These are phyloP conservation scores for Myopa tessellatipennis DNA, from an alignment of 2,888 invertebrate genomes.

Conservation along the genomic window DNA sequence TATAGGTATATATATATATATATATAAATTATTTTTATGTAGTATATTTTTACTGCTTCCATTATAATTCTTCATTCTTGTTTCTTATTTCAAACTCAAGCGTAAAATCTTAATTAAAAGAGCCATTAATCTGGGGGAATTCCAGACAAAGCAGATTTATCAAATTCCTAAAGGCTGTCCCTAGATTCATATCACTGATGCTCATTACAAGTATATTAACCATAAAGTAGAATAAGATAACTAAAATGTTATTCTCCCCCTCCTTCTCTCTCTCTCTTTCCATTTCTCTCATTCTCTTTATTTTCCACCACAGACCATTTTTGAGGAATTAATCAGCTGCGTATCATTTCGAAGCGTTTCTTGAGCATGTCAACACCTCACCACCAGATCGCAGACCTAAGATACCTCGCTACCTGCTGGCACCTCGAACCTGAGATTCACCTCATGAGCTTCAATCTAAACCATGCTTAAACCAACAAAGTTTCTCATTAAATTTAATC, in stretches of 20 bases:
- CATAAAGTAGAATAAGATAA: not conserved
- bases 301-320: too few species aligned
- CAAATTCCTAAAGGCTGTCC: not conserved
- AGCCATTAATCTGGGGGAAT: not conserved
- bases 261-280: too few species aligned
- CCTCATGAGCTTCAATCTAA: not conserved
- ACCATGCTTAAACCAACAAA: constrained; percentile 2
- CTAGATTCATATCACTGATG: constrained; percentile 19
- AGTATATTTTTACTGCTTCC: too few species aligned
- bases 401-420: constrained; percentile 18
- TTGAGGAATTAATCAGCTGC: constrained; percentile 8
- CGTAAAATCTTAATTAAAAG: not conserved
- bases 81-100: not conserved
- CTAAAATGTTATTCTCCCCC: not conserved
- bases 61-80: too few species aligned
- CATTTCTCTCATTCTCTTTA: too few species aligned
- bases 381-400: too few species aligned
- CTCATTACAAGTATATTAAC: constrained; percentile 28
- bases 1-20: too few species aligned
- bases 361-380: not conserved
- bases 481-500: constrained; percentile 29
- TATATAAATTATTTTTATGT: too few species aligned
- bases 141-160: not conserved
- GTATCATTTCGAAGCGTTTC: not conserved
- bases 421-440: not conserved